Base-by-base conservation (phyloP, 2,888 invertebrate genomes). In the Gandaritis pyraliata region DNA sequence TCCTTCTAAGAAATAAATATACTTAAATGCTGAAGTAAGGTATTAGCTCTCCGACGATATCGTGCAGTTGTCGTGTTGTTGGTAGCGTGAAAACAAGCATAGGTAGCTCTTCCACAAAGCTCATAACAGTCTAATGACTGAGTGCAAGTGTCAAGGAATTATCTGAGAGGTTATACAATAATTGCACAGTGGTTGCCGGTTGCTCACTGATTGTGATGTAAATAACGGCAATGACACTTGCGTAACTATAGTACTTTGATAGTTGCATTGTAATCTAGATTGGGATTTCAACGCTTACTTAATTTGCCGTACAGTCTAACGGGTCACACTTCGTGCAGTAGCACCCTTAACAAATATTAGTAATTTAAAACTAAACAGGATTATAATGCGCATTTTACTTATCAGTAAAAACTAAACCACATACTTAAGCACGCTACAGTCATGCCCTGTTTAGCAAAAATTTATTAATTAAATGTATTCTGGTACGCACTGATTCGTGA, bases 211-310 rank as follows among this genome's bases (percentile, higher is more conserved):
- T 78, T 78, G 79, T 82, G 81, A 87, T 88, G 87, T 84, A 88
- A 88, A 88, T 88, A 64, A 72, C 81, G 80, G 77, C 83, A 84
- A 80, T 85, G 86, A 84, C 85, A 86, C 83, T 88, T 88, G 77
- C 82, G 78, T 78, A 86, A 88, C 71, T 63, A 41, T 33, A 8
- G 33, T 73, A 65, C 72, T 68, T 69, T 59, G 15, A 71, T 68
- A 64, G 72, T 73, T 76, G 70, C 73, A 65, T 59, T 52, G 61
- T 58, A 62, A 64, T 70, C 60, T 62, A 68, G 66, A 66, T 69
- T 64, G 57, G 50, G 60, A 57, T 66, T 66, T 63, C 82, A 82
- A 77, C 74, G 82, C 33, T 33, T 8, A 10, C 8, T 33, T 11
- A 0, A 10, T 33, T 33, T 33, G 10, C 2, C 10, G 8, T 33